These are phyloP conservation scores for Sipha flava DNA, from an alignment of 1,140 invertebrate genomes.

Conservation along the genomic window DNA sequence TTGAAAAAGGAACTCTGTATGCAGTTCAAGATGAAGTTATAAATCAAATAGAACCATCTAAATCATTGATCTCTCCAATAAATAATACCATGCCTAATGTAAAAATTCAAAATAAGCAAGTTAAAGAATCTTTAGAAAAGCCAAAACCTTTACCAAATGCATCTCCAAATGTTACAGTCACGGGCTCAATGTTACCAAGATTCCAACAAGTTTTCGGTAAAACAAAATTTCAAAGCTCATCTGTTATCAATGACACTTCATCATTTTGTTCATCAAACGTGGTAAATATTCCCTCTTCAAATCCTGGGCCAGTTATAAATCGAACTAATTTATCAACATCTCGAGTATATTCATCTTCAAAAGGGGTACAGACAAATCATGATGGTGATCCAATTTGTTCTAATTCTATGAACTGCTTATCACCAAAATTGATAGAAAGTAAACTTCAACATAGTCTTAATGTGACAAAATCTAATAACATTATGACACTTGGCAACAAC, in stretches of 20 bases:
- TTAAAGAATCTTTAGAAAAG: background rate
- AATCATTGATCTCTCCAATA: background rate
- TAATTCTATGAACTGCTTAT: background rate
- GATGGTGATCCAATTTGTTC: background rate
- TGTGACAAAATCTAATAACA: background rate
- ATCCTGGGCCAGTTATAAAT: background rate
- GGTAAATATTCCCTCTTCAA: background rate
- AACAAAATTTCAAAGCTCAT: slow-evolving; percentile 42
- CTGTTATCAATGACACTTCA: slow-evolving; percentile 1
- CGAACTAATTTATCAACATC: background rate
- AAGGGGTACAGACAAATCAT: slow-evolving; percentile 19
- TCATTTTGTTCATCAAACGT: background rate
- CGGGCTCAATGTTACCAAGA: slow-evolving; percentile 51
- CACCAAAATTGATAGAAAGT: background rate
- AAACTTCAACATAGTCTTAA: background rate
- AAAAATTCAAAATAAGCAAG: background rate
- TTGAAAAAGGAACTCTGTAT: slow-evolving; percentile 25
- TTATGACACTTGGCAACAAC: background rate
- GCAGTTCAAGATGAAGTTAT: slow-evolving; percentile 1
- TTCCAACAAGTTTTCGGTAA: slow-evolving; percentile 73
- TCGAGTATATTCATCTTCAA: slow-evolving; percentile 12
- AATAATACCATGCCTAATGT: background rate
- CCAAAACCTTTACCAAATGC: background rate
- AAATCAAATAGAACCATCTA: background rate
- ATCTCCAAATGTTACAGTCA: slow-evolving; percentile 9